phyloP scores from a whole-genome alignment of 2,888 invertebrate genomes.

The Philhelius pedissequus region DNA sequence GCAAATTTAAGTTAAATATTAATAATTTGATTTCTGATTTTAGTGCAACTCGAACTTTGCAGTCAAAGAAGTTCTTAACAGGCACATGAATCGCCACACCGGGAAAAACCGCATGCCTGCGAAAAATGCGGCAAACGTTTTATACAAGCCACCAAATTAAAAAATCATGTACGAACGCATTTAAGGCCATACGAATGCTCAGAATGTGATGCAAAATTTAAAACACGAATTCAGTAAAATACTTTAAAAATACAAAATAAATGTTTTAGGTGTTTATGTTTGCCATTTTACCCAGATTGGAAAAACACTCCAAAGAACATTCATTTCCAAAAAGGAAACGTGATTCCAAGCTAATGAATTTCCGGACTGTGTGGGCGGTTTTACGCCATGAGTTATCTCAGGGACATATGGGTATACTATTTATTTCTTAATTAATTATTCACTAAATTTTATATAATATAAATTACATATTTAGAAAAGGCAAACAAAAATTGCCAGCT shows the following conservation, averaged over 20 bases:
- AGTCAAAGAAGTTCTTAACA: slow-evolving; percentile 90
- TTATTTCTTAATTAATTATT: background rate
- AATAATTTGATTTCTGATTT: background rate
- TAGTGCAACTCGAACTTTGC: slow-evolving; percentile 89
- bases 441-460: background rate
- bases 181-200: slow-evolving; percentile 86
- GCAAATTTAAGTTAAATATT: background rate
- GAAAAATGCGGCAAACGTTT: slow-evolving; percentile 87
- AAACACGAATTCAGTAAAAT: slow-evolving; percentile 75
- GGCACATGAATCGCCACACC: slow-evolving; percentile 85
- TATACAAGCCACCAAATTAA: slow-evolving; percentile 89
- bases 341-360: background rate
- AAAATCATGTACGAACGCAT: slow-evolving; percentile 86
- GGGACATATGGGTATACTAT: slow-evolving; percentile 30
- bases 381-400: slow-evolving; percentile 15
- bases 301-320: slow-evolving; percentile 21
- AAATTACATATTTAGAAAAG: slow-evolving; percentile 61
- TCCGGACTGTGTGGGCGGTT: background rate
- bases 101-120: slow-evolving; percentile 77
- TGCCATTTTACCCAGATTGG: slow-evolving; percentile 8
- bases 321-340: background rate
- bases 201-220: slow-evolving; percentile 79
- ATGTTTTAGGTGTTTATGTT: background rate
- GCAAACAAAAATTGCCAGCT: slow-evolving; percentile 42
- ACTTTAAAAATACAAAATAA: background rate